Evolutionary conservation across 1,140 invertebrate genomes (phyloP), one percentile per base, ranked within the genome.

Genomic region (Venustaconcha ellipsiformis): DNA sequence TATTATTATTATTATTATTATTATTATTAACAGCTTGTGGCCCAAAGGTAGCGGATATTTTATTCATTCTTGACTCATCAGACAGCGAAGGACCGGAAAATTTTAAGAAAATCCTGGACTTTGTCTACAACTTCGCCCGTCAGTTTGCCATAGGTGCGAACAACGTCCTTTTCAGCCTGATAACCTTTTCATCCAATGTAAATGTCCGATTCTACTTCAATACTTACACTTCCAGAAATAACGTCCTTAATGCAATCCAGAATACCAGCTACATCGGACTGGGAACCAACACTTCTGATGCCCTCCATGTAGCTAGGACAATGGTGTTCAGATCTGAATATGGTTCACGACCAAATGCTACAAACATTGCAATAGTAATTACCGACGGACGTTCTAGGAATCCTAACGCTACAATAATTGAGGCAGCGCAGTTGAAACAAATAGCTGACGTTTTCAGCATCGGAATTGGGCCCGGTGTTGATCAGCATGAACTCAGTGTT

Each of bases 1-100:
- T 37, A 37, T 48, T 48, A 48, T 48, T 48, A 48, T 48, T 48
- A 48, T 48, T 48, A 48, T 70, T 57, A 13, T 20, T 58, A 58
- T 70, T 59, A 20, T 26, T 14, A 20, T 30, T 68, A 78, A 57
- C 68, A 78, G 81, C 64, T 18, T 83, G 81, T 65, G 74, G 71
- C 11, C 57, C 70, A 13, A 59, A 72, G 14, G 66, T 64, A 12
- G 79, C 79, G 6, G 71, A 91, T 89, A 66, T 83, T 26, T 71
- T 81, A 1, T 78, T 83, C 65, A 55, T 83, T n/a, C 63, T 83
- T 14, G 81, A 83, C 59, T 76, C 77, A 1, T 83, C 81, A 14
- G 76, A 73, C 57, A 80, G 78, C 26, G 76, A 82, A 66, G 76
- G 75, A 11, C 18, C 72, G 18, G 66, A 70, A 1, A 75, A 79